Evolutionary conservation across 2,888 invertebrate genomes (phyloP), one percentile per base, ranked within the genome.

Genomic region (Blastobasis adustella): DNA sequence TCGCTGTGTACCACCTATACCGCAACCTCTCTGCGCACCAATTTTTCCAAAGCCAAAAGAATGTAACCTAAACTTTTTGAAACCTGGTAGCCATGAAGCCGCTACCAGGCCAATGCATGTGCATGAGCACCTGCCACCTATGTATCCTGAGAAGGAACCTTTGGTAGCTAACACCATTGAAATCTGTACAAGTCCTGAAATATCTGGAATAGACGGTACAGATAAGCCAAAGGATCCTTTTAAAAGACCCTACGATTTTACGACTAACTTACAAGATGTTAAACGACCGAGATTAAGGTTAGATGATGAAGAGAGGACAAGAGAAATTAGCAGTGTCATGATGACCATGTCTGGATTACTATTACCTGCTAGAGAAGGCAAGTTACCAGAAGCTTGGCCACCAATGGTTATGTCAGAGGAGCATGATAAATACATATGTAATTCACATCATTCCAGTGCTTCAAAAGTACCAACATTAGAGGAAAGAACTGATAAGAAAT

Each of bases 291-390:
- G 91, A 79, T 83, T 89, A 81, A 79, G 84, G 60, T 61, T 89
- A 69, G 90, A 92, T 52, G 93, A 94, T 67, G 94, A 96, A 68
- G 91, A 91, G 65, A 93, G 95, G 23, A 92, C 96, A 46, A 90
- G 96, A 59, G 96, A 98, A 89, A 95, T 98, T 58, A 95, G 94
- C 62, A 97, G 97, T 82, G 97, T 98, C 8, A 96, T 96, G 90
- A 98, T 98, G 97, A 97, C 97, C 0, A 95, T 95, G 59, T 95
- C 96, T 23, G 96, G 96, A 38, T 96, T 95, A 76, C 85, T 96
- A 56, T 97, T 97, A 4, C 96, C 97, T 0, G 95, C 96, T 3
- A 90, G 96, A 53, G 96, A 97, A 84, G 98, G 98, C 5, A 96
- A 96, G 80, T 82, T 97, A 40, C 97, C 98, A 1, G 97, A 98